These are phyloP conservation scores for Pseudachorutes palmiensis DNA, from an alignment of 1,140 invertebrate genomes.

Conservation along the genomic window DNA sequence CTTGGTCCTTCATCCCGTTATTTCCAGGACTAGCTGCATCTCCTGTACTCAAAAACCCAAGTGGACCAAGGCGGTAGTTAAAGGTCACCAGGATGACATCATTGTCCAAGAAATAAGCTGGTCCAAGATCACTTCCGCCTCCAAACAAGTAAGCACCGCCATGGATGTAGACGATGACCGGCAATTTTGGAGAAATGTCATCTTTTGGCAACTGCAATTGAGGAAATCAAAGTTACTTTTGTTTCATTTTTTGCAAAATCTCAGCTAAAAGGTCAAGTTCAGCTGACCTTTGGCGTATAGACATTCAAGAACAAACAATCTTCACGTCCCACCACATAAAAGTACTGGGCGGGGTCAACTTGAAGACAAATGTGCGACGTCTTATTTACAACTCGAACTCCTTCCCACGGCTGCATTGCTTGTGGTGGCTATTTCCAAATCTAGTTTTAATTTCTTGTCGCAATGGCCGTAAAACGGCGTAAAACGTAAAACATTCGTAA, in stretches of 20 bases:
- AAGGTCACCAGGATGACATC: conserved; percentile 33
- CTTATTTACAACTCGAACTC: conserved; percentile 34
- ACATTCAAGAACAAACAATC: conserved; percentile 52
- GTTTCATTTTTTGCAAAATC: too few relatives aligned
- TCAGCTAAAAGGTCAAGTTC: not conserved
- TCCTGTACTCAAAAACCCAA: conserved; percentile 32
- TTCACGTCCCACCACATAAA: conserved; percentile 41
- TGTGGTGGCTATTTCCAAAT: conserved; percentile 15
- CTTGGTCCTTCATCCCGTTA: conserved; percentile 46
- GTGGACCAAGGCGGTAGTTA: conserved; percentile 26
- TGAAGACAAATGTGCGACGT: conserved; percentile 35
- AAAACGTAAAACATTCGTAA: not conserved
- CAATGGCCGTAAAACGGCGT: too few relatives aligned
- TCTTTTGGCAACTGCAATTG: conserved; percentile 10
- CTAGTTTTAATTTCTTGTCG: not conserved
- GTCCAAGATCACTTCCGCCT: conserved; percentile 22
- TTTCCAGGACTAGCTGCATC: conserved; percentile 25
- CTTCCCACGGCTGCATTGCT: conserved; percentile 39
- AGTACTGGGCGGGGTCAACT: conserved; percentile 26
- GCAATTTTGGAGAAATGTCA: conserved; percentile 19
- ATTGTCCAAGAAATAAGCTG: conserved; percentile 31
- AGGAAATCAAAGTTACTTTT: not conserved
- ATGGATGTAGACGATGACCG: conserved; percentile 30
- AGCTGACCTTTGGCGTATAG: conserved; percentile 39
- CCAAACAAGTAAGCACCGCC: conserved; percentile 22